phyloP scores from a whole-genome alignment of 1,140 invertebrate species.

The Schmidtea mediterranea region DNA sequence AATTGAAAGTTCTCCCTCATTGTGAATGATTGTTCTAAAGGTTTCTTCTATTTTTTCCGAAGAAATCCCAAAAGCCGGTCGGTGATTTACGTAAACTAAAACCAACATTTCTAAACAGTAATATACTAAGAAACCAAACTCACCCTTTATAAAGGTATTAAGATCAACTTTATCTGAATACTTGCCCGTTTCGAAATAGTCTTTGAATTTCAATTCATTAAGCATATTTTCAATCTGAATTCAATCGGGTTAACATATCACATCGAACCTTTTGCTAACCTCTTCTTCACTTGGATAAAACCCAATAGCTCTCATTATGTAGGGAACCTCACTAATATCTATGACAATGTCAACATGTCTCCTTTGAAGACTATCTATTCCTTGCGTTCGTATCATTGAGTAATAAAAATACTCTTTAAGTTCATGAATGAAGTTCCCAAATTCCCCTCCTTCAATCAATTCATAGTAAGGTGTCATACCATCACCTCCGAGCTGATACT shows the following conservation, averaged over 20 bases:
- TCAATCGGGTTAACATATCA: not conserved
- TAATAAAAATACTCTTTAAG: conserved; percentile 44
- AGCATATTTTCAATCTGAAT: conserved; percentile 38
- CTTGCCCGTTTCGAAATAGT: conserved; percentile 30
- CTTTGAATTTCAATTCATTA: conserved; percentile 36
- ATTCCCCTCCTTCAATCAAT: conserved; percentile 23
- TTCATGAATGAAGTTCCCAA: conserved; percentile 39
- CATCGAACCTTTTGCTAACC: conserved; percentile 17
- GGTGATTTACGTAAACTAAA: conserved; percentile 39
- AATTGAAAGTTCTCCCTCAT: conserved; percentile 10
- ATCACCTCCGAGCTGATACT: conserved; percentile 22
- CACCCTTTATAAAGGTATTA: conserved; percentile 38
- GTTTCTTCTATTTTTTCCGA: conserved; percentile 17
- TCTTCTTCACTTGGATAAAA: conserved; percentile 44
- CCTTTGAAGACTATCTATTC: conserved; percentile 34
- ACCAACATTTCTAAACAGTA: no score
- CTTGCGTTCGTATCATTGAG: conserved; percentile 40
- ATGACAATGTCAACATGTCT: conserved; percentile 33
- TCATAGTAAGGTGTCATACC: conserved; percentile 27
- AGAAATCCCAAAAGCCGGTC: conserved; percentile 31
- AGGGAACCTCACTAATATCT: conserved; percentile 36
- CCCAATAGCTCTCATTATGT: conserved; percentile 42
- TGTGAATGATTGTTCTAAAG: conserved; percentile 18
- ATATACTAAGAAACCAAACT: conserved; percentile 9
- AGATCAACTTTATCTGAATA: conserved; percentile 35